Evolutionary conservation across 2,888 invertebrate species (phyloP), one percentile per base, ranked within the genome.

Genomic region (Chrysotoxum bicinctum): DNA sequence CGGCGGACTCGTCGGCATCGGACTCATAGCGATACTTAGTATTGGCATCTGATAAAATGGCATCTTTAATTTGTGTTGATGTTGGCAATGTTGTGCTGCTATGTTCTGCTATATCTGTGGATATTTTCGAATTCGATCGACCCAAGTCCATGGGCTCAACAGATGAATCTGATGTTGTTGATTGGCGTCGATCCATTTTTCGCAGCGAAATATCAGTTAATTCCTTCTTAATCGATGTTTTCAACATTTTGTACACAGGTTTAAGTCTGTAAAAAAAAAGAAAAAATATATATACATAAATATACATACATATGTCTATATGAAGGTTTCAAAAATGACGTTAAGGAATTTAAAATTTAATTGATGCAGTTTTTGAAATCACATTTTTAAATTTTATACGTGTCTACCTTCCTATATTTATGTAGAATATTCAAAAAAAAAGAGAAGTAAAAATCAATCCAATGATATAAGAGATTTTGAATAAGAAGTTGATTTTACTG

Each of bases 131-230:
- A 73, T 90, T 90, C 62, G 90, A 90, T 45, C 90, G 90, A 2
- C 91, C 90, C 85, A 92, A 88, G 64, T 92, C 92, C 86, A 92
- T 89, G 66, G 91, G 91, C 85, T 92, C 92, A 69, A 91, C 86
- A 19, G 92, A 92, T 60, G 92, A 92, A 76, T 92, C 91, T 3
- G 92, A 92, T 30, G 92, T 91, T 58, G 90, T 89, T 12, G 92
- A 91, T 72, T 89, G 89, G 8, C 92, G 90, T 30, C 92, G 90
- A 60, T 92, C 92, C 89, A 90, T 89, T 60, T 90, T 90, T 26
- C 54, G 76, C 54, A 72, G 21, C 64, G 66, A 50, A 56, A 72
- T 81, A 62, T 85, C 85, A 21, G 56, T 62, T 77, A 81, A 69
- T 81, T 85, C 81, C 50, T 85, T 81, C 48, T 85, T 85, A 16